Conservation (phyloP, 2,888 invertebrate species). For the Spicauda simplicius region DNA sequence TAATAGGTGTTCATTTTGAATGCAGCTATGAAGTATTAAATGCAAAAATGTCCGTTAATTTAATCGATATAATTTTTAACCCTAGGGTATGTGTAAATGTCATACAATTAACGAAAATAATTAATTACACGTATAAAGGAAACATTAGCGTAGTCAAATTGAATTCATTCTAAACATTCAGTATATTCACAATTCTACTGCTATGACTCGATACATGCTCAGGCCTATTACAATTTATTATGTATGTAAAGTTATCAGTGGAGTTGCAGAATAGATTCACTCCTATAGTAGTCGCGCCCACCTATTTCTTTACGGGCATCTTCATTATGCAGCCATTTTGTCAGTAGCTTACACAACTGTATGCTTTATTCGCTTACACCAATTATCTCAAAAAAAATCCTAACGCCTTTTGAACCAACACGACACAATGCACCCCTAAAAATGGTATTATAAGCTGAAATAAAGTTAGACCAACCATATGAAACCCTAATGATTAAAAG, state of each 20-base stretch:
- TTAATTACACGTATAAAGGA: conserved; percentile 15
- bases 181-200: conserved; percentile 62
- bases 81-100: neutral
- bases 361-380: conserved; percentile 2
- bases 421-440: conserved; percentile 15
- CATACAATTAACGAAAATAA: neutral
- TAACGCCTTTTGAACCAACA: conserved; percentile 24
- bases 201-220: conserved; percentile 58
- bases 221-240: conserved; percentile 44
- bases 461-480: conserved; percentile 51
- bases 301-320: neutral
- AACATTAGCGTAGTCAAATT: conserved; percentile 38
- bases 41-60: conserved; percentile 3
- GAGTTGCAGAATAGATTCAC: conserved; percentile 25
- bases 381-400: conserved; percentile 10
- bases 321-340: conserved; percentile 12
- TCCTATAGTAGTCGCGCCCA: neutral
- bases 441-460: conserved; percentile 51
- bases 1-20: neutral
- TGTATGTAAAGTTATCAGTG: conserved; percentile 13
- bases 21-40: neutral
- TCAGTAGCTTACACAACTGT: conserved; percentile 27
- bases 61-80: conserved; percentile 10
- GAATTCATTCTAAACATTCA: conserved; percentile 58
- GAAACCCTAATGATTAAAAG: conserved; percentile 50